phyloP scores from a whole-genome alignment of 2,888 invertebrate genomes.

The Micropterix aruncella region DNA sequence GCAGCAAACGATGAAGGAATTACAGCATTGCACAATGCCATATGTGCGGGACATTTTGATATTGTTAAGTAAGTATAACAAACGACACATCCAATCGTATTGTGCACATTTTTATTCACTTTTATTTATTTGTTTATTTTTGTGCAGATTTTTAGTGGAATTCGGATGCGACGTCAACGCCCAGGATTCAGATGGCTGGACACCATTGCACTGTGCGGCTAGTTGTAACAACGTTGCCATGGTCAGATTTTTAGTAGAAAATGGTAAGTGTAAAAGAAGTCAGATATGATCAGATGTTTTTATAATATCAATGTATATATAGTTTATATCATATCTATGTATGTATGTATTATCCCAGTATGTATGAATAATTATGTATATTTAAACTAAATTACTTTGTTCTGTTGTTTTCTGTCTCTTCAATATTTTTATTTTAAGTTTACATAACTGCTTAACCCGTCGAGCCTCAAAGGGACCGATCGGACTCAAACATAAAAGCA shows the following conservation, averaged over 20 bases:
- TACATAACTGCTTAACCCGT: too few species aligned
- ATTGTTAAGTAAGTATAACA: conserved; percentile 77
- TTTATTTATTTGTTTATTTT: conserved; percentile 2
- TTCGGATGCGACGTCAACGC: conserved; percentile 99
- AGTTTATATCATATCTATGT: too few species aligned
- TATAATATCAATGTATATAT: too few species aligned
- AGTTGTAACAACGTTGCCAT: conserved; percentile 96
- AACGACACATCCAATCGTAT: conserved; percentile 1
- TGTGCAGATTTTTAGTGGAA: conserved; percentile 74
- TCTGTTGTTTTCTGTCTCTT: too few species aligned
- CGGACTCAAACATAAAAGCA: too few species aligned
- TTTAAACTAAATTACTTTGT: too few species aligned
- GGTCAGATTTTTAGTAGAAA: conserved; percentile 94
- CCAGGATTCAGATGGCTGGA: conserved; percentile 98
- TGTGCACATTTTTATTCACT: conserved; percentile 1
- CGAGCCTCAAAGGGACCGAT: too few species aligned
- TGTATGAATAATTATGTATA: too few species aligned
- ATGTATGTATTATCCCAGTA: too few species aligned
- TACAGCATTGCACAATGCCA: conserved; percentile 97
- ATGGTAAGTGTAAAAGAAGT: conserved; percentile 29
- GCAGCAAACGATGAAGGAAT: conserved; percentile 99
- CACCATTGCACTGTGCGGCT: conserved; percentile 96
- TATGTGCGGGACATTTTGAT: conserved; percentile 97
- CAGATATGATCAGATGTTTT: too few species aligned
- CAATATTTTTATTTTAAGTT: too few species aligned